A percentile compares a stretch with the other conserved stretches of the same genome.
phyloP scores from a whole-genome alignment of 2,888 invertebrate species.

The Parnassius smintheus region DNA sequence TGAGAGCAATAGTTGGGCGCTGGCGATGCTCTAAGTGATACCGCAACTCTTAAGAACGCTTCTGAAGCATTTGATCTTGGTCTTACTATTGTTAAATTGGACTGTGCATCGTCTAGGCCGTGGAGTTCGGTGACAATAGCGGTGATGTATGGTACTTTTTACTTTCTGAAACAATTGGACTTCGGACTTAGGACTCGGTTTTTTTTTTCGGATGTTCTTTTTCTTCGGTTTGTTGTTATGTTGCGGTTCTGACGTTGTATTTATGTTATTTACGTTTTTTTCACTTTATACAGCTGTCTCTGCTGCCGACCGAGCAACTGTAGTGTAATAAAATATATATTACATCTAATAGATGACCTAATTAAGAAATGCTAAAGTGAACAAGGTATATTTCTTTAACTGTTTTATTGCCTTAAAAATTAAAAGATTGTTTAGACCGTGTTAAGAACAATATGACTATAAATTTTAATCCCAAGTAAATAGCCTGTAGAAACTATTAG shows the following conservation, averaged over 20 bases:
- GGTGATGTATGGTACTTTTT: conserved; percentile 89
- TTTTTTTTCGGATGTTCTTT: no score
- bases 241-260: conserved; percentile 82
- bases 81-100: conserved; percentile 68
- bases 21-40: conserved; percentile 54
- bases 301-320: conserved; percentile 66
- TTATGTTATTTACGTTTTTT: conserved; percentile 84
- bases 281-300: conserved; percentile 73
- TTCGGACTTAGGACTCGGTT: conserved; percentile 77
- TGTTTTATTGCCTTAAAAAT: no score
- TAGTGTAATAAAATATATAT: conserved; percentile 15
- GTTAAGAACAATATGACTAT: no score
- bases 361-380: no score
- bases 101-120: conserved; percentile 73
- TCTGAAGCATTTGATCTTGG: conserved; percentile 81
- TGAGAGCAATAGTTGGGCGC: conserved; percentile 64
- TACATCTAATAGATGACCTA: background rate
- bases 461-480: no score
- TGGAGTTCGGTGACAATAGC: conserved; percentile 85
- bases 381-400: no score
- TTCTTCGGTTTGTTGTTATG: conserved; percentile 45
- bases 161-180: conserved; percentile 89
- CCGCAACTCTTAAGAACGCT: conserved; percentile 76
- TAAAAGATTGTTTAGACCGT: no score
- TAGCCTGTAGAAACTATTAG: no score